Percentiles rank a stretch among this genome's conserved stretches.
These are phyloP conservation scores for Polypterus bichir DNA, from an alignment of 2,113 vertebrate species.

Conservation along the genomic window DNA sequence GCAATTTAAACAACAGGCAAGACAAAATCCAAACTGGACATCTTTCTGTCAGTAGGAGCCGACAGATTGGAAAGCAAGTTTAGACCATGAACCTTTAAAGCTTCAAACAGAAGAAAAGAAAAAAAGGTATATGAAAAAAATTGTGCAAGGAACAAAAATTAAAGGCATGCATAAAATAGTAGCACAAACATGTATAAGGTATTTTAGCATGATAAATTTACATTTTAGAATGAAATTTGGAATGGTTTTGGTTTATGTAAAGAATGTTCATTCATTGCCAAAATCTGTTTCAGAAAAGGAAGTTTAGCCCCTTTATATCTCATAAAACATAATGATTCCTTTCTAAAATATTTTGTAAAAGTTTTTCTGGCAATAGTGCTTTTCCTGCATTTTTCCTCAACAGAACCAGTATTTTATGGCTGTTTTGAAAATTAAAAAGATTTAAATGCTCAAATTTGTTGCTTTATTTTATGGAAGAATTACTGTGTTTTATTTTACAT, in stretches of 20 bases:
- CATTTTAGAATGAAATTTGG: constrained; percentile 68
- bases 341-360: constrained; percentile 60
- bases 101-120: constrained; percentile 59
- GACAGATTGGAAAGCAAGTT: constrained; percentile 43
- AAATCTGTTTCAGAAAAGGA: constrained; percentile 87
- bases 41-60: constrained; percentile 65
- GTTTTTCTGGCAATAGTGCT: constrained; percentile 32
- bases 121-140: constrained; percentile 11
- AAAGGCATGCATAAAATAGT: constrained; percentile 31
- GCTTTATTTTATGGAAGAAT: too few species aligned
- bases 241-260: constrained; percentile 96
- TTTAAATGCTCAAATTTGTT: too few species aligned
- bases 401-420: too few species aligned
- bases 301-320: constrained; percentile 99
- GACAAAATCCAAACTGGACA: constrained; percentile 74
- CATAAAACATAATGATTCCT: constrained; percentile 93
- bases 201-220: constrained; percentile 37
- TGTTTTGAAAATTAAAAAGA: too few species aligned
- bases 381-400: too few species aligned
- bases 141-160: too few species aligned
- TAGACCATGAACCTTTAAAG: constrained; percentile 55
- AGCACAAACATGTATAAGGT: constrained; percentile 63
- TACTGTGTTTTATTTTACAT: too few species aligned
- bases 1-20: constrained; percentile 87
- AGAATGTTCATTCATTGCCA: constrained; percentile 86